These are phyloP conservation scores for Acronicta aceris DNA, from an alignment of 2,888 invertebrate species.

Conservation along the genomic window DNA sequence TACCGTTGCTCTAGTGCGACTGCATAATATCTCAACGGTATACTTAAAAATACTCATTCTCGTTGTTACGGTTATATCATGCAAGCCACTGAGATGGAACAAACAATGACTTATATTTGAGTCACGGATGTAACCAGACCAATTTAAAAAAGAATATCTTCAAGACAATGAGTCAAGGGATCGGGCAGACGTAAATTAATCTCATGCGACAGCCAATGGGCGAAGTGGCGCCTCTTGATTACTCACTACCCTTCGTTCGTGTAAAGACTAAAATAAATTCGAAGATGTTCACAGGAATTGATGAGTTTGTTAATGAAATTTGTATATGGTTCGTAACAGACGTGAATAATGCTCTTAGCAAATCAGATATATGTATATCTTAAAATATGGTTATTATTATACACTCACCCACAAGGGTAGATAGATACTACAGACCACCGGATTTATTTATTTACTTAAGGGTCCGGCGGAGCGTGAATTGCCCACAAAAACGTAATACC, in stretches of 20 bases:
- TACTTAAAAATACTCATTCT: conserved; percentile 27
- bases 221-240: conserved; percentile 63
- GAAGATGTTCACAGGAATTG: conserved; percentile 20
- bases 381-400: no score
- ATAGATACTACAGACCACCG: no score
- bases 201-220: conserved; percentile 60
- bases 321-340: neutral
- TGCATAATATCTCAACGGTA: neutral
- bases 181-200: conserved; percentile 66
- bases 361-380: neutral
- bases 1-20: neutral
- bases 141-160: conserved; percentile 67
- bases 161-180: conserved; percentile 69
- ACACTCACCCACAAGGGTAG: no score
- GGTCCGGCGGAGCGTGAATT: no score
- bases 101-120: conserved; percentile 58
- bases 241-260: conserved; percentile 61
- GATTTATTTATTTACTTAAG: no score
- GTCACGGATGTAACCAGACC: conserved; percentile 58
- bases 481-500: no score
- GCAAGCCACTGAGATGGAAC: conserved; percentile 33
- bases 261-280: conserved; percentile 6
- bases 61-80: conserved; percentile 27
- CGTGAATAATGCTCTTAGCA: conserved; percentile 10
- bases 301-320: conserved; percentile 9